Base-by-base conservation (phyloP, 2,113 vertebrate genomes). In the Columba janthina region DNA sequence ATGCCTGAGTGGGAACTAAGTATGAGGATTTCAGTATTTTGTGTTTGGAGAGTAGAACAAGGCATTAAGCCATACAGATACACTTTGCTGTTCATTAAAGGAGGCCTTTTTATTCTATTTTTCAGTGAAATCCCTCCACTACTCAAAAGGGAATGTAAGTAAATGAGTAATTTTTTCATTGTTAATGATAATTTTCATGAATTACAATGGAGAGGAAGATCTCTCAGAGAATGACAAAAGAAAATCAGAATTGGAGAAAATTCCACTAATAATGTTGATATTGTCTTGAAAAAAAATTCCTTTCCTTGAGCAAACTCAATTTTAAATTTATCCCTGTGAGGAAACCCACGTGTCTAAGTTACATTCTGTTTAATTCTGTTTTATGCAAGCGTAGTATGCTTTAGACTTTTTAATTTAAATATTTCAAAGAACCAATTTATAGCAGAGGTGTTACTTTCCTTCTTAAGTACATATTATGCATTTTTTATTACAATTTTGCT, bases 401-500 rank as follows among this genome's bases (percentile, higher is more conserved):
- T 96, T 96, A 86, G 83, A 92, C 70, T 96, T 97, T 95, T 97
- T 96, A 96, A 97, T 97, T 97, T 97, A 97, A 97, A 97, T 97
- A 97, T 97, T 97, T 97, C 96, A 97, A 96, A 97, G 95, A 94
- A 91, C 84, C 94, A 97, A 92, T 97, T 97, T 96, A 95, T 94
- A 54, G 78, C 38, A 90, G 94, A 96, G 91, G 95, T 96, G 96
- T 97, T 97, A 93, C 94, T 96, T 97, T 97, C 95, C 88, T 95
- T 96, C 95, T 97, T 97, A 97, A 98, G 96, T 94, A 95, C 67
- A 83, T 95, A 96, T 90, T 96, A 95, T 94, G 96, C 94, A 95
- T 97, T 96, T 97, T 97, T 98, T 97, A 97, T 97, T 97, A 94
- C 91, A 91, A 94, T 96, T 97, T 96, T 94, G 90, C 88, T 97